phyloP scores from a whole-genome alignment of 2,888 invertebrate species.

The Drosophila limbata region DNA sequence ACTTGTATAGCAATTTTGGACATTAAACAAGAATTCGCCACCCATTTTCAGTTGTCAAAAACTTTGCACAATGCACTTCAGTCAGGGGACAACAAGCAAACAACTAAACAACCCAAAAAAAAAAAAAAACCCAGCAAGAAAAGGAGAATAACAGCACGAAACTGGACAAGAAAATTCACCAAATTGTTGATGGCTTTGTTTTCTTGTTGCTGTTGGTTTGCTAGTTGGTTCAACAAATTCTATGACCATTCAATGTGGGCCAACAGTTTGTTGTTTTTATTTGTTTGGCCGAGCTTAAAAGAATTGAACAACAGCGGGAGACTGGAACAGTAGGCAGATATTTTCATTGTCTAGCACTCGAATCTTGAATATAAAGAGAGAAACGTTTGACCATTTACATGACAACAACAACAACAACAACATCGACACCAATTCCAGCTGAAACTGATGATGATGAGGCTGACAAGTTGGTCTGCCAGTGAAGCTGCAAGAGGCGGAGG shows the following conservation, averaged over 20 bases:
- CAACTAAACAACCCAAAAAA: slow-evolving; percentile 6
- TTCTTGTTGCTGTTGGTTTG: slow-evolving; percentile 15
- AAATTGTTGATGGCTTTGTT: slow-evolving; percentile 57
- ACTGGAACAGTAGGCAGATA: slow-evolving; percentile 55
- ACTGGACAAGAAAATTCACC: slow-evolving; percentile 42
- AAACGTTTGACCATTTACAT: slow-evolving; percentile 64
- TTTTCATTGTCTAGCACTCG: slow-evolving; percentile 60
- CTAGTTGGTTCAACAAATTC: slow-evolving; percentile 48
- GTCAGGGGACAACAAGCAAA: slow-evolving; percentile 14
- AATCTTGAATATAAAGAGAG: slow-evolving; percentile 49
- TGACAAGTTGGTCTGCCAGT: slow-evolving; percentile 44
- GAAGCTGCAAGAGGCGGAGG: not conserved
- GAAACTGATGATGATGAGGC: slow-evolving; percentile 37
- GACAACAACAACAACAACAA: slow-evolving; percentile 43
- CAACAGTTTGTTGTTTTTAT: slow-evolving; percentile 35
- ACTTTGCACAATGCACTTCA: slow-evolving; percentile 69
- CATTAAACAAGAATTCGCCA: slow-evolving; percentile 39
- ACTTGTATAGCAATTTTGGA: slow-evolving; percentile 40
- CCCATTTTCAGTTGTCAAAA: slow-evolving; percentile 59
- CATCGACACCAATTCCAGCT: slow-evolving; percentile 59
- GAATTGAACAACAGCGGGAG: slow-evolving; percentile 61
- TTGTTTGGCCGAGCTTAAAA: slow-evolving; percentile 28
- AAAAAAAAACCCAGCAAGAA: slow-evolving; percentile 3
- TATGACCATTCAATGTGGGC: slow-evolving; percentile 57
- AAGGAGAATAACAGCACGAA: slow-evolving; percentile 15